Base-by-base conservation (phyloP, 37 sponge, comb jelly and placozoan genomes). In the Lycopodina hypogea region DNA sequence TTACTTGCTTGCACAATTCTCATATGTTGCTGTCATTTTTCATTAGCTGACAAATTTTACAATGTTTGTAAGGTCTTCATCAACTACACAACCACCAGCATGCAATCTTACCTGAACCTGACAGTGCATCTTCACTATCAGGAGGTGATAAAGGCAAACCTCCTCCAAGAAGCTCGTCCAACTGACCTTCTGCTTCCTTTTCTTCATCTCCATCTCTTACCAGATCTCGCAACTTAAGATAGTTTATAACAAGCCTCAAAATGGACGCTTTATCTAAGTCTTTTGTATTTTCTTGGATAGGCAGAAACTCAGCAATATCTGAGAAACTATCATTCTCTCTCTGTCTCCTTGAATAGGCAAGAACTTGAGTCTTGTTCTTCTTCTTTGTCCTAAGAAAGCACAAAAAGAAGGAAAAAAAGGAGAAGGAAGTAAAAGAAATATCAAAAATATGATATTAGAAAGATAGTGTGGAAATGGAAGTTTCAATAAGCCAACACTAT, bases 261-360 rank as follows among this genome's bases (percentile, higher is more conserved):
- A 89, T 65, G 0, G 89, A 83, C n/a, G 90, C 89, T 36, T 89
- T 86, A 42, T 93, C 93, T 52, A 91, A 80, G 11, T 91, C 91
- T 67, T 91, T 91, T 11, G 87, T 78, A 66, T 79, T 76, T 51
- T 86, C 81, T 21, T 77, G 63, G 18, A 86, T 30, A 3, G 91
- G 91, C 17, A 91, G 77, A 0, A 76, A 38, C 41, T 82, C 52
- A 1, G 91, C 91, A 0, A 91, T 91, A 33, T 86, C 91, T 8
- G 39, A 68, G 60, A 85, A 91, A 18, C 87, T 91, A 71, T 91
- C 83, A 65, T 91, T 91, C 59, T 91, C 91, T 42, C 77, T 82
- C 57, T 86, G 87, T 33, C 91, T 57, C 3, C 91, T 37, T 4
- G 79, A 76, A 55, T 83, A 74, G 0, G 89, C 89, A 50, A 89